A percentile compares a stretch with the other conserved stretches of the same genome.
Conservation (phyloP, 1,140 invertebrate species). For the Dinoponera quadriceps region DNA sequence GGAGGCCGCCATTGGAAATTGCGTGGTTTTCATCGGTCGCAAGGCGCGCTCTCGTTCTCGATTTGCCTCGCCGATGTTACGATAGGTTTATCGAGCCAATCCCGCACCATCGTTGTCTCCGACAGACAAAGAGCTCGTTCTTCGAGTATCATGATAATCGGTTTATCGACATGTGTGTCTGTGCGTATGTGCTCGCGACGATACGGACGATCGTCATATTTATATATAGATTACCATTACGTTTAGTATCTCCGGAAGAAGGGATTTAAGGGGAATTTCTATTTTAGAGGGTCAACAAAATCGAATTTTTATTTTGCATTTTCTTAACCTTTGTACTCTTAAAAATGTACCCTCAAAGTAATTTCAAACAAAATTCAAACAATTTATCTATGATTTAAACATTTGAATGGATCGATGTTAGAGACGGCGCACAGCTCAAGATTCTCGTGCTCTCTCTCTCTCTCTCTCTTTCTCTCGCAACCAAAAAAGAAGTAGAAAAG, state of each 20-base stretch:
- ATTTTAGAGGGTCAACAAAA: too few species aligned
- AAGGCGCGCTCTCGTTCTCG: conserved; percentile 38
- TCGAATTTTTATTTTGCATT: background rate
- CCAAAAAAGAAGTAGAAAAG: background rate
- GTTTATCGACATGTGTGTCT: conserved; percentile 44
- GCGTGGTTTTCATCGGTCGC: conserved; percentile 52
- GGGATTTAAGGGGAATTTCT: background rate
- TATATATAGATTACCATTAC: conserved; percentile 10
- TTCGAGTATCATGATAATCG: conserved; percentile 51
- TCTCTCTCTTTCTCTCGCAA: too few species aligned
- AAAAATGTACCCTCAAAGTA: too few species aligned
- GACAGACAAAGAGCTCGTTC: conserved; percentile 31
- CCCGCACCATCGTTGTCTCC: conserved; percentile 11
- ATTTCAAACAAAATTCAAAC: too few species aligned
- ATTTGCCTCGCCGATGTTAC: conserved; percentile 28
- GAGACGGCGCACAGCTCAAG: too few species aligned
- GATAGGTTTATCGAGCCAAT: conserved; percentile 50
- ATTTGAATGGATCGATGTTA: too few species aligned
- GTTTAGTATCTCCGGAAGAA: background rate
- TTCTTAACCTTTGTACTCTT: too few species aligned
- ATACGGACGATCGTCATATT: background rate
- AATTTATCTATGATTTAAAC: too few species aligned
- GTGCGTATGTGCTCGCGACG: background rate
- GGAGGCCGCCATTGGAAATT: conserved; percentile 46
- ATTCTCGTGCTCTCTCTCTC: too few species aligned